phyloP scores from a whole-genome alignment of 35 echinoderm and acorn worm species.

The Antedon bifida region DNA sequence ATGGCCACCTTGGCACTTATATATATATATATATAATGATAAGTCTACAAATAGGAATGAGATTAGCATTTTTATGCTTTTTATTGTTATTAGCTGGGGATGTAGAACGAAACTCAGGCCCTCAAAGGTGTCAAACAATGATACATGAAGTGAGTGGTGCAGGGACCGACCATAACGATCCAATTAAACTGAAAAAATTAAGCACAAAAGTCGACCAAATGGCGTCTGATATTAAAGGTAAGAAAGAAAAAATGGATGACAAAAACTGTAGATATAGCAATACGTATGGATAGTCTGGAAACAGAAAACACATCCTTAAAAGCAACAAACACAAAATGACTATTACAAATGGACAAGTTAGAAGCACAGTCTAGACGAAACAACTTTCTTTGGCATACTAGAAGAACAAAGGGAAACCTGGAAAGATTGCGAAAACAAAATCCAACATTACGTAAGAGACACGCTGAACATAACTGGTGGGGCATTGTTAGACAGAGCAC shows the following conservation, averaged over 20 bases:
- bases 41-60: no score
- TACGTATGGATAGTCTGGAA: background rate
- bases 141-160: background rate
- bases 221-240: background rate
- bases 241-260: background rate
- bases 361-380: background rate
- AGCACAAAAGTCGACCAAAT: background rate
- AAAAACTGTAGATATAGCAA: background rate
- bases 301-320: background rate
- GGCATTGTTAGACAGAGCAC: no score
- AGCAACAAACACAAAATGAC: background rate
- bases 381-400: background rate
- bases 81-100: background rate
- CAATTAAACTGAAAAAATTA: background rate
- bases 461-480: background rate
- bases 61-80: background rate
- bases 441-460: background rate
- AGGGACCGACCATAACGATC: background rate
- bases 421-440: background rate
- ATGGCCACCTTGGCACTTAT: no score
- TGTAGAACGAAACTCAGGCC: background rate
- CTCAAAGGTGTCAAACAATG: background rate
- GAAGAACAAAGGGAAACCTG: background rate
- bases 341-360: background rate
- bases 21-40: no score